Conservation (phyloP, 2,797 vertebrate species). For the Gastrophryne carolinensis region DNA sequence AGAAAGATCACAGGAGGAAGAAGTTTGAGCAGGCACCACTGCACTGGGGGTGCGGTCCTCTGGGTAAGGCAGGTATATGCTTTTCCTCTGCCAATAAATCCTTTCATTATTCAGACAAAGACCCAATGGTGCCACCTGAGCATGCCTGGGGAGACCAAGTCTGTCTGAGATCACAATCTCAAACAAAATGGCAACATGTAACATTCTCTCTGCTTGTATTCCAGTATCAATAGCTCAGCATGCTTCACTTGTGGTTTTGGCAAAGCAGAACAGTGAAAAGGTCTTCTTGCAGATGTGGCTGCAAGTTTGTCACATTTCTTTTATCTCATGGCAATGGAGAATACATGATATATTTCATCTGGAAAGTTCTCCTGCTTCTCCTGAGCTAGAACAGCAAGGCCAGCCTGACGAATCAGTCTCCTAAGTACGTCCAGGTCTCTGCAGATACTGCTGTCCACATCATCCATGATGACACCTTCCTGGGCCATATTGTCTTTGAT, state of each 20-base stretch:
- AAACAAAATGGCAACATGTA: not conserved
- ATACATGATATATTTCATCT: constrained; percentile 93
- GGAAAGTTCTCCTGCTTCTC: constrained; percentile 91
- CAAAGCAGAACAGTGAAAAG: accelerated
- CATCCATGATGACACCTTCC: constrained; percentile 88
- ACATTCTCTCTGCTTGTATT: not conserved
- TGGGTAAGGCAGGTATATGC: not conserved
- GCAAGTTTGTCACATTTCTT: too few relatives aligned
- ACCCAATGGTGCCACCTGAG: too few relatives aligned
- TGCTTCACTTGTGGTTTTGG: not conserved
- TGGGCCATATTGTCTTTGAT: constrained; percentile 97
- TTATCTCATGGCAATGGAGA: constrained; percentile 90
- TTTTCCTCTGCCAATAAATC: not conserved
- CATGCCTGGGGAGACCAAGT: too few relatives aligned
- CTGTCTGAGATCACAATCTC: too few relatives aligned
- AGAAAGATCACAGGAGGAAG: too few relatives aligned
- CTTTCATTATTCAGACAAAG: not conserved
- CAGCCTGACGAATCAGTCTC: constrained; percentile 73
- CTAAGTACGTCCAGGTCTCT: constrained; percentile 79
- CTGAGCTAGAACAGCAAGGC: constrained; percentile 78
- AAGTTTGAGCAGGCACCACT: too few relatives aligned
- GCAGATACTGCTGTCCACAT: constrained; percentile 96
- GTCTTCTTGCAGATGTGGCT: not conserved
- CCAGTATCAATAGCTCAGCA: not conserved
- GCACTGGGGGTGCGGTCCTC: too few relatives aligned